Conservation (phyloP, 2,113 vertebrate genomes). For the Antidorcas marsupialis region DNA sequence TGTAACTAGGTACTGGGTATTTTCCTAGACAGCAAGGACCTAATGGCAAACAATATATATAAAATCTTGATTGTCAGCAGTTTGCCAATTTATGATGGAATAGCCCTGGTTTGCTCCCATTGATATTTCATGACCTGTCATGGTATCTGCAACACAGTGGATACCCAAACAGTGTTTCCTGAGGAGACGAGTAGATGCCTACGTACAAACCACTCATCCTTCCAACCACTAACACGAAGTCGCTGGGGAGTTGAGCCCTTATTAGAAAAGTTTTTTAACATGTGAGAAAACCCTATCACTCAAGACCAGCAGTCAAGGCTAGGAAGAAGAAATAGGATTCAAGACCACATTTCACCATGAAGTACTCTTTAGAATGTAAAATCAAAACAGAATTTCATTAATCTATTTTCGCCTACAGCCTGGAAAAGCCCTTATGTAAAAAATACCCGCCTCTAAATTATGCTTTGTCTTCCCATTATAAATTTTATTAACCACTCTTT, state of each 20-base stretch:
- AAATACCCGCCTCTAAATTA: constrained; percentile 67
- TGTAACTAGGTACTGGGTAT: background rate
- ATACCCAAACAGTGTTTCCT: background rate
- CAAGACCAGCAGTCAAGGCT: background rate
- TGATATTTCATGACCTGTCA: background rate
- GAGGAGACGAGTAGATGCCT: background rate
- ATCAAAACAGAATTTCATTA: constrained; percentile 69
- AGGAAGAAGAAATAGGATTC: constrained; percentile 66
- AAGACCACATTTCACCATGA: constrained; percentile 56
- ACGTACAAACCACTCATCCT: background rate
- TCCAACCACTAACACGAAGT: background rate
- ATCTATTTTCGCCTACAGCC: constrained; percentile 76
- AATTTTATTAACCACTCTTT: constrained; percentile 78
- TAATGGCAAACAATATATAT: background rate
- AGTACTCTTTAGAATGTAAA: constrained; percentile 65
- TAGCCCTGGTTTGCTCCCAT: background rate
- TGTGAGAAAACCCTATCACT: background rate
- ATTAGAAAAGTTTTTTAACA: constrained; percentile 43
- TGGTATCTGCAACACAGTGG: background rate
- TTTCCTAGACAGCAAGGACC: background rate
- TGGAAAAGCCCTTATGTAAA: constrained; percentile 71
- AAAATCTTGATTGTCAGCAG: background rate
- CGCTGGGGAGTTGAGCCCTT: background rate
- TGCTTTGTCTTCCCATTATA: constrained; percentile 70
- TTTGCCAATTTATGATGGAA: background rate